A percentile compares a stretch with the other conserved stretches of the same genome.
phyloP scores from a whole-genome alignment of 2,888 invertebrate species.

The Cosmia pyralina region DNA sequence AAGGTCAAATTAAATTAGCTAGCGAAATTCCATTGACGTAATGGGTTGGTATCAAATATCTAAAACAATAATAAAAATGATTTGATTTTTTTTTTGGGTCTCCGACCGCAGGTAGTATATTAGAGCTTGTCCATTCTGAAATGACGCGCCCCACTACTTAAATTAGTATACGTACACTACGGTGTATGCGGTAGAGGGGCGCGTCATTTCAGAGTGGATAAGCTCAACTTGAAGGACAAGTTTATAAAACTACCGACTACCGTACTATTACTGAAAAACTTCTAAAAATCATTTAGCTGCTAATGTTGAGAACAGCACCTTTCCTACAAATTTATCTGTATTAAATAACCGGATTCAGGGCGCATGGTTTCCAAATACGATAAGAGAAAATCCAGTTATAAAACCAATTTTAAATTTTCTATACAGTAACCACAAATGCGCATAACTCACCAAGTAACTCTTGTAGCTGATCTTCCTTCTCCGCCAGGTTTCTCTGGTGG shows the following conservation, averaged over 20 bases:
- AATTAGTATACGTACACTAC: too few species aligned
- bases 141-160: too few species aligned
- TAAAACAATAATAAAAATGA: neutral
- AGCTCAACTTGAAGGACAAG: neutral
- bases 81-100: neutral
- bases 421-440: neutral
- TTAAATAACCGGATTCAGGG: neutral
- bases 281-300: neutral
- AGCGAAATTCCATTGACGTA: too few species aligned
- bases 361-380: too few species aligned
- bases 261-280: too few species aligned
- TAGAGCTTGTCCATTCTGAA: too few species aligned
- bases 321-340: neutral
- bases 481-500: constrained; percentile 85
- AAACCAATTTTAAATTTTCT: neutral
- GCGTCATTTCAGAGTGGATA: too few species aligned
- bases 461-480: constrained; percentile 84
- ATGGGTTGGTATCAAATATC: neutral
- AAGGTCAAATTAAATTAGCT: neutral
- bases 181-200: too few species aligned
- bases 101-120: neutral
- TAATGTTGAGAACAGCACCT: neutral
- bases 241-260: too few species aligned
- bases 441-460: constrained; percentile 80
- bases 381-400: too few species aligned